These are phyloP conservation scores for Ctenopoma multispine DNA, from an alignment of 2,797 vertebrate genomes.

Conservation along the genomic window DNA sequence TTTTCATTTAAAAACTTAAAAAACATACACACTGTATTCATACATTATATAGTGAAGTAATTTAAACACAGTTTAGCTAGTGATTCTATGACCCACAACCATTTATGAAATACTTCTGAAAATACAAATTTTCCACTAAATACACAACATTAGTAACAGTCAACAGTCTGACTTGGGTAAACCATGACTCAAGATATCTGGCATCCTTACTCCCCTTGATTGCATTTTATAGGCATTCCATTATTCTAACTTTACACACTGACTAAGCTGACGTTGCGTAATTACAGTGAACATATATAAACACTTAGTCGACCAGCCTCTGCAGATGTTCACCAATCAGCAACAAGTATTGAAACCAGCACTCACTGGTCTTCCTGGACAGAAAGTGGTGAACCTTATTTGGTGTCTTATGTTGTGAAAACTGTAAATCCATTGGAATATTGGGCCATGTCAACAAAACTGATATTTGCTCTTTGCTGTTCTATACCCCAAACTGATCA, in stretches of 20 bases:
- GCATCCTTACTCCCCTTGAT: constrained; percentile 40
- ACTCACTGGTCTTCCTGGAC: neutral
- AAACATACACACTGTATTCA: neutral
- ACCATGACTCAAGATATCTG: constrained; percentile 47
- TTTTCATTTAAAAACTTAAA: constrained; percentile 1
- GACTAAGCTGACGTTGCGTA: constrained; percentile 33
- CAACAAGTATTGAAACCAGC: constrained; percentile 37
- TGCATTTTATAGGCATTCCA: constrained; percentile 54
- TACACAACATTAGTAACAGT: constrained; percentile 17
- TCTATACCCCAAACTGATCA: constrained; percentile 2
- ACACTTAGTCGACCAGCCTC: constrained; percentile 9
- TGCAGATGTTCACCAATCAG: constrained; percentile 38
- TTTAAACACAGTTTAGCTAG: too few species aligned
- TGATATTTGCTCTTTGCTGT: neutral
- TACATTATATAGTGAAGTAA: too few species aligned
- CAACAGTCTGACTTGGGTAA: constrained; percentile 11
- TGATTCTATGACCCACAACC: too few species aligned
- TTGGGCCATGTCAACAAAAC: neutral
- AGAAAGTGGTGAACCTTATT: neutral
- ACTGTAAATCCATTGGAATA: neutral
- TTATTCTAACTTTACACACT: constrained; percentile 43
- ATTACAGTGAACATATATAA: constrained; percentile 47
- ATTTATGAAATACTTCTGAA: neutral
- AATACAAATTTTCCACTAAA: neutral
- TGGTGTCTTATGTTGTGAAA: neutral